Evolutionary conservation across 2,888 invertebrate genomes (phyloP), one percentile per base, ranked within the genome.

Genomic region (Apamea crenata): DNA sequence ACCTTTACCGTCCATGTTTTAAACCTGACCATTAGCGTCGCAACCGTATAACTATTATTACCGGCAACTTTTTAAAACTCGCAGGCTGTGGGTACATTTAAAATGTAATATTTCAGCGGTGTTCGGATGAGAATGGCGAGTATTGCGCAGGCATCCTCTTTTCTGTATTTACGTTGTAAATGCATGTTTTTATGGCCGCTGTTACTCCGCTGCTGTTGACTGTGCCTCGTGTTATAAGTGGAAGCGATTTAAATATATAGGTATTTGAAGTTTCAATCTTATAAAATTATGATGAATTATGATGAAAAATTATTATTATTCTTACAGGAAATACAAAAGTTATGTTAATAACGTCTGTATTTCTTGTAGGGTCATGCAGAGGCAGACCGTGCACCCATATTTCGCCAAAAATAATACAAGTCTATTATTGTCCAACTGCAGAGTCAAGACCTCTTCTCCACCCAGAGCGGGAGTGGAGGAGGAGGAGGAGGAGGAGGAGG

Each of bases 161-260:
- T 95, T 95, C 94, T 94, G 94, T 96, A 95, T 96, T 96, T 96
- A 95, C 95, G 94, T 95, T 95, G 96, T 95, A 95, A 95, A 95
- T 94, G 95, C 89, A 92, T 85, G 92, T 94, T 95, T 95, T 96
- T 96, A 96, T 93, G 96, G 93, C 92, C 93, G 90, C 91, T 90
- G 91, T 91, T 90, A 92, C 92, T 88, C 89, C 90, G 93, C 93
- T 93, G 93, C 94, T 90, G 93, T 90, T 83, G 79, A 80, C 69
- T 80, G 72, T 61, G 86, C 80, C 0, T 36, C 79, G 47, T 25
- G 81, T 81, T 36, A 90, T 47, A 81, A 76, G 90, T 74, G 80
- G 71, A 18, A 89, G 94, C 93, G 92, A 85, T 63, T 83, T 82
- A 32, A 69, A 61, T 47, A 47, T 47, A 47, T 70, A 65, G 3